Conservation (phyloP, 1,140 invertebrate genomes). For the Caerostris extrusa region DNA sequence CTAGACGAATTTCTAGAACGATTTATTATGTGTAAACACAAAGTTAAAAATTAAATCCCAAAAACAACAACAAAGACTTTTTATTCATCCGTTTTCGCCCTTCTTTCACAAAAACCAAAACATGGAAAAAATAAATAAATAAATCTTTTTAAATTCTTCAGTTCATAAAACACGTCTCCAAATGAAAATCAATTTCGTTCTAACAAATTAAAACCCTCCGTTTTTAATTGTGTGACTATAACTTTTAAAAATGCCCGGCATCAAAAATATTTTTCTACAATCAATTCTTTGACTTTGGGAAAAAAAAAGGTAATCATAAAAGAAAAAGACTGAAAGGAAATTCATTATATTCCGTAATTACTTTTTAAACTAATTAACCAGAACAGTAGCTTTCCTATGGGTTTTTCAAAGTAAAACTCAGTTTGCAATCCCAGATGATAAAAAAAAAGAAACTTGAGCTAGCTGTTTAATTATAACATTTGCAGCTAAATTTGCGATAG, state of each 20-base stretch:
- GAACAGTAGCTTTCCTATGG: conserved; percentile 24
- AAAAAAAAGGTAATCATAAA: conserved; percentile 1
- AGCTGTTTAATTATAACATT: conserved; percentile 53
- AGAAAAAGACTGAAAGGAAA: conserved; percentile 50
- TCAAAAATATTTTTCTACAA: conserved; percentile 56
- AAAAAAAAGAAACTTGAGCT: conserved; percentile 20
- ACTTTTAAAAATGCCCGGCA: conserved; percentile 36
- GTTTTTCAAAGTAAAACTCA: not conserved
- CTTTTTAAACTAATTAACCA: conserved; percentile 63
- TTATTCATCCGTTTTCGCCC: not conserved
- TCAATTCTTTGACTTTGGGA: conserved; percentile 26
- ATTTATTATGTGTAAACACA: not conserved
- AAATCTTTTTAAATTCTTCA: not conserved
- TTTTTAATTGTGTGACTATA: conserved; percentile 50
- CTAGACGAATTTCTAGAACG: not conserved
- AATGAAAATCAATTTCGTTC: conserved; percentile 30
- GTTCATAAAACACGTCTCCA: conserved; percentile 38
- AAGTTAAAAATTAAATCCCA: conserved; percentile 20
- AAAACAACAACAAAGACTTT: not conserved
- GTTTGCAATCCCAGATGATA: not conserved
- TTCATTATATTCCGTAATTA: conserved; percentile 50
- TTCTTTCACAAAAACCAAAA: not conserved
- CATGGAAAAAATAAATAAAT: not conserved
- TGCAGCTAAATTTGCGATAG: conserved; percentile 25
- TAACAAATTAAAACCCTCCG: conserved; percentile 39